Base-by-base conservation (phyloP, 2,797 vertebrate species). In the Tapirus indicus region DNA sequence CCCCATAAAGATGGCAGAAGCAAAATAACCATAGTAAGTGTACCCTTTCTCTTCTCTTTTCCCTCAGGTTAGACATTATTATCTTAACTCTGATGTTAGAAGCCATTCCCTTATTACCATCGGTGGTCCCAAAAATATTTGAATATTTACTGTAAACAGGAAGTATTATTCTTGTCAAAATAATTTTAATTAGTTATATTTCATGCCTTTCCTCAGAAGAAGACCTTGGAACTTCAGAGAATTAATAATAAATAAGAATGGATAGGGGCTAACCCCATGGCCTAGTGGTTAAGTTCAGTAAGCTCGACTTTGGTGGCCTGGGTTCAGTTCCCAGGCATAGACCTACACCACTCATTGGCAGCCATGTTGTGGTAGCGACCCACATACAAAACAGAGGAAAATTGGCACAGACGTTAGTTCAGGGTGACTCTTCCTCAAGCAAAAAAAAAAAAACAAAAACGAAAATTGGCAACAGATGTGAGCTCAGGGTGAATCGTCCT, bases 71-170 rank as follows among this genome's bases (percentile, higher is more conserved):
- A 64, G 38, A 23, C 41, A 83, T 68, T 41, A 25, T 29, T 32
- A 52, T 54, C 77, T 49, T 79, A 47, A 58, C 56, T 78, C 77
- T n/a, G 62, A 95, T 93, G 85, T 35, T 38, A 56, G 64, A 95
- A 49, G 17, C 44, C 9, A 41, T 75, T 44, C 56, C 18, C 85
- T 85, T 74, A 44, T 35, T 49, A 29, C 47, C 35, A 25, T 62
- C 56, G 4, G 47, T 25, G 35, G 25, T 56, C 38, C 52, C 25
- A 7, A 78, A 80, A 56, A 38, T 20, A 80, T 35, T 54, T 52
- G 35, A 71, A 49, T 79, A 79, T 87, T 85, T 72, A n/a, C 23
- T 47, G 20, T 79, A 75, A 25, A 62, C 18, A 91, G 44, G 38
- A 94, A 69, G 64, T 77, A 56, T n/a, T 77, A 75, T 79, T 69